phyloP scores from a whole-genome alignment of 2,113 vertebrate genomes.

The Pelodiscus sinensis region DNA sequence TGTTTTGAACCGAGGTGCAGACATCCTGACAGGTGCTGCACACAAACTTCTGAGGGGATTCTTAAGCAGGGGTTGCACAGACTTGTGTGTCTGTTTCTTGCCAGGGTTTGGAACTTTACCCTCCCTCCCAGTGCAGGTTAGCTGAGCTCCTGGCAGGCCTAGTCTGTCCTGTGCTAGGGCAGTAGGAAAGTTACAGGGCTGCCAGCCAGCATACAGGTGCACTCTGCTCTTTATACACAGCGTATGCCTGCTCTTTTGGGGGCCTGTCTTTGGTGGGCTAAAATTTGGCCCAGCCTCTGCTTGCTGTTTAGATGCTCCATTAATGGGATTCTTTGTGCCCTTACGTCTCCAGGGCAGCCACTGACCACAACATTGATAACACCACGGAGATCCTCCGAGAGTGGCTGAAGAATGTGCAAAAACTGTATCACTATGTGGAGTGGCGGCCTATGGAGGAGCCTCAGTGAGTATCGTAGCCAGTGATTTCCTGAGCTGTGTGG shows the following conservation, averaged over 20 bases:
- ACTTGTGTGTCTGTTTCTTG: background rate
- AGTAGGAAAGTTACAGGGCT: background rate
- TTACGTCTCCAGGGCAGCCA: conserved; percentile 85
- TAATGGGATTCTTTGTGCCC: background rate
- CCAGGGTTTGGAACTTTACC: background rate
- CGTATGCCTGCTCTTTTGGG: background rate
- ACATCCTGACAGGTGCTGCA: background rate
- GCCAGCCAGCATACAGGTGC: background rate
- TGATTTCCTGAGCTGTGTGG: background rate
- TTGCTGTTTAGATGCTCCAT: background rate
- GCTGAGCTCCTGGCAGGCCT: background rate
- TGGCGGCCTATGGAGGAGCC: conserved; percentile 95
- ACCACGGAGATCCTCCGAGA: conserved; percentile 91
- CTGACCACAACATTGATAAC: conserved; percentile 95
- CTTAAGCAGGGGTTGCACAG: background rate
- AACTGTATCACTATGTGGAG: conserved; percentile 92
- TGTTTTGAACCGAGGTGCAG: background rate
- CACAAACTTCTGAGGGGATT: background rate
- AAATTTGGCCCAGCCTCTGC: background rate
- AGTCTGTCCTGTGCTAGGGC: background rate
- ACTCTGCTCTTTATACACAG: background rate
- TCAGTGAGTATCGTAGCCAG: conserved; percentile 77
- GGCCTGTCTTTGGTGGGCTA: background rate
- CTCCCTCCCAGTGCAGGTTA: too few species aligned
- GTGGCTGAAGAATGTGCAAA: conserved; percentile 91